Conservation (phyloP, 2,797 vertebrate genomes). For the Ibycter americanus region DNA sequence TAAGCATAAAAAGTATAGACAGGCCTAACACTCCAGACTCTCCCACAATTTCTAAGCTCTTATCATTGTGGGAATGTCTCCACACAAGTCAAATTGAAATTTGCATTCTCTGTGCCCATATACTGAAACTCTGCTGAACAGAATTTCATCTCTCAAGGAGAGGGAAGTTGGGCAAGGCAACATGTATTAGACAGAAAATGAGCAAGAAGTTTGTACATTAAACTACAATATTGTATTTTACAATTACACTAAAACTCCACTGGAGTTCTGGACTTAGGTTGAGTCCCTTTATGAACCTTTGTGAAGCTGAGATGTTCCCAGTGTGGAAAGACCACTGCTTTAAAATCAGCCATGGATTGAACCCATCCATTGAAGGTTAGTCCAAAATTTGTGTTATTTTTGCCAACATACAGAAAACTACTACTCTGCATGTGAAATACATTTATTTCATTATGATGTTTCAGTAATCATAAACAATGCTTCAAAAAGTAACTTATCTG, state of each 20-base stretch:
- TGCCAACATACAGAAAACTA: not conserved
- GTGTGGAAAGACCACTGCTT: not conserved
- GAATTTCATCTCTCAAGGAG: not conserved
- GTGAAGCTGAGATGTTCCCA: not conserved
- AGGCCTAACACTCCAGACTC: not conserved
- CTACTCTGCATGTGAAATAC: not conserved
- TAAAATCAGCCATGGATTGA: not conserved
- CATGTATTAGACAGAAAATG: not conserved
- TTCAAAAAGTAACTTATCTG: not conserved
- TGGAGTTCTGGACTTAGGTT: not conserved
- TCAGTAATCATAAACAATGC: not conserved
- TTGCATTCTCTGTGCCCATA: not conserved
- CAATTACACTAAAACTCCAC: not conserved
- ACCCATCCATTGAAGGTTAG: not conserved
- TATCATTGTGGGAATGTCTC: not conserved
- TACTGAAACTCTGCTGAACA: not conserved
- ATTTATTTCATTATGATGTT: not conserved
- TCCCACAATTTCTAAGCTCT: not conserved
- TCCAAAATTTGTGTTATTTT: not conserved
- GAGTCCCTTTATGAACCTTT: not conserved
- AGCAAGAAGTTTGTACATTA: not conserved
- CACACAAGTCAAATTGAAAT: not conserved
- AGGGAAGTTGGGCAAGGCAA: not conserved
- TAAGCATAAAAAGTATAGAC: not conserved
- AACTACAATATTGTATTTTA: not conserved